phyloP scores from a whole-genome alignment of 2,888 invertebrate genomes.

The Mechanitis mazaeus region DNA sequence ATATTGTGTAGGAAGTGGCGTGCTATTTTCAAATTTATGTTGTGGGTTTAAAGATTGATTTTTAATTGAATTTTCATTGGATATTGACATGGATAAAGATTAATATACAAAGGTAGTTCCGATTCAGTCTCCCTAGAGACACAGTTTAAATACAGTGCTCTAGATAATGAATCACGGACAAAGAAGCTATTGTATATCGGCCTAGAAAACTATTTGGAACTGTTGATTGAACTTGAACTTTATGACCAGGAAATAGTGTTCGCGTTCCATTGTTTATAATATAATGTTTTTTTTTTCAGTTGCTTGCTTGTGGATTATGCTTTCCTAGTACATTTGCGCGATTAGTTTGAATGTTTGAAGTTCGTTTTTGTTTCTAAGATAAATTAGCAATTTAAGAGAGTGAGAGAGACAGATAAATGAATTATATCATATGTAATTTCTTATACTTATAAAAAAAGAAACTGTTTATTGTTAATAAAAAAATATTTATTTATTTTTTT shows the following conservation, averaged over 20 bases:
- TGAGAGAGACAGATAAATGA: too few relatives aligned
- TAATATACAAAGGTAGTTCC: slow-evolving; percentile 32
- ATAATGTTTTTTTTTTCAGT: slow-evolving; percentile 24
- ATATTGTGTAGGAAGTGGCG: slow-evolving; percentile 30
- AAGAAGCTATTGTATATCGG: slow-evolving; percentile 21
- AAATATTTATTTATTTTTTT: too few relatives aligned
- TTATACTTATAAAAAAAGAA: too few relatives aligned
- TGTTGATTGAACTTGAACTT: slow-evolving; percentile 32
- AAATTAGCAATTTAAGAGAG: too few relatives aligned
- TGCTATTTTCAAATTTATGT: slow-evolving; percentile 30
- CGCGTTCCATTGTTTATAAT: slow-evolving; percentile 18
- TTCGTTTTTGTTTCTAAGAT: too few relatives aligned
- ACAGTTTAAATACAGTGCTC: slow-evolving; percentile 23
- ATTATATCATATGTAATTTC: too few relatives aligned
- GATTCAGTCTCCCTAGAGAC: slow-evolving; percentile 24
- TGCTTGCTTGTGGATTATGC: slow-evolving; percentile 29
- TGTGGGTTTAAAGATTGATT: slow-evolving; percentile 25
- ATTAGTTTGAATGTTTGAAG: slow-evolving; percentile 17
- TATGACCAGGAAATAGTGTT: slow-evolving; percentile 21
- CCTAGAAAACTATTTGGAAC: slow-evolving; percentile 27
- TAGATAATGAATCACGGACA: slow-evolving; percentile 19
- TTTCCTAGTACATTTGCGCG: slow-evolving; percentile 38
- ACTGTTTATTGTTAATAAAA: too few relatives aligned
- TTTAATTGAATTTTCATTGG: slow-evolving; percentile 21
- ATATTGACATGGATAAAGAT: slow-evolving; percentile 29